Conservation (phyloP, 2,113 vertebrate species). For the Falcunculus frontatus region DNA sequence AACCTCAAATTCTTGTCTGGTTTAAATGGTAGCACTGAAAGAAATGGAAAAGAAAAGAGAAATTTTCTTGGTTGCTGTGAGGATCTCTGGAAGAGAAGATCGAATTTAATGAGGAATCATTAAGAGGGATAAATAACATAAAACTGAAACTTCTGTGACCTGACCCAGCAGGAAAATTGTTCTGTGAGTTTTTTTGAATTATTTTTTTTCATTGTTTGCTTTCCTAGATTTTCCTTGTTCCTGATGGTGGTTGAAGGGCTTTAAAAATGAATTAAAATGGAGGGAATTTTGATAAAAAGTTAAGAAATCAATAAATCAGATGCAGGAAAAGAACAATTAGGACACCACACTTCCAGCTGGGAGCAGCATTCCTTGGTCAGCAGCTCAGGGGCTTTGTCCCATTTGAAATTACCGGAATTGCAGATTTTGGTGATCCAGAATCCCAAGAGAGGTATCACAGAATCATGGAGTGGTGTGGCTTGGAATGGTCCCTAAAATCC, state of each 20-base stretch:
- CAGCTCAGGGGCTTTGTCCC: neutral
- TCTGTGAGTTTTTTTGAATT: neutral
- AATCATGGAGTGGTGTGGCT: neutral
- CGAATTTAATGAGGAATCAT: neutral
- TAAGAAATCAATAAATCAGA: neutral
- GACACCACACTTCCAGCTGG: neutral
- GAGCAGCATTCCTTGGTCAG: neutral
- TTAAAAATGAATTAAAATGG: neutral
- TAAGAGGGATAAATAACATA: neutral
- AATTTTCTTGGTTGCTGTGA: neutral
- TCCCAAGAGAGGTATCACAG: neutral
- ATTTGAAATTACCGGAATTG: rapidly evolving
- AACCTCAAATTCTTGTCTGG: neutral
- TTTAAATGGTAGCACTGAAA: neutral
- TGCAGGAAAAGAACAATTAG: neutral
- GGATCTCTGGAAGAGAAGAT: neutral
- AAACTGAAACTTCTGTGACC: neutral
- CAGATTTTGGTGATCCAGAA: neutral
- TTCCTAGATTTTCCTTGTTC: neutral
- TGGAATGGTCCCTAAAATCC: neutral
- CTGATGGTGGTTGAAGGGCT: neutral
- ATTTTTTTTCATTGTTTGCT: neutral
- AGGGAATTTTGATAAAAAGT: neutral
- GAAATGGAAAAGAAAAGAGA: neutral
- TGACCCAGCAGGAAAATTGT: neutral